These are phyloP conservation scores for Zeus faber DNA, from an alignment of 2,113 vertebrate genomes.

Conservation along the genomic window DNA sequence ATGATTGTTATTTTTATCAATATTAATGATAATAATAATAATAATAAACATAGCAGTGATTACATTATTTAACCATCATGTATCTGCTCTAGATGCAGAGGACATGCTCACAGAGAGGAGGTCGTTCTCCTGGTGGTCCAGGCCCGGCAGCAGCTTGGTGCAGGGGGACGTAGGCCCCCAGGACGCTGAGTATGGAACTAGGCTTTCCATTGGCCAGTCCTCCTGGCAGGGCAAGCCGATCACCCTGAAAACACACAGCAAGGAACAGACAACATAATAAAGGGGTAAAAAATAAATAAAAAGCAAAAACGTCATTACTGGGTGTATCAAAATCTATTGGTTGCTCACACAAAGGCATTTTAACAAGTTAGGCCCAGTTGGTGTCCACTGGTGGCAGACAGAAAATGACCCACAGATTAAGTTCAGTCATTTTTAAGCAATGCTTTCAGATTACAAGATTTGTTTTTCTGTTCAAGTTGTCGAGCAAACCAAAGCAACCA, in stretches of 20 bases:
- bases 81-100: neutral
- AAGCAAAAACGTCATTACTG: neutral
- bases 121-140: conserved; percentile 54
- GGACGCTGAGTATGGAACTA: conserved; percentile 44
- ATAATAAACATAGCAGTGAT: too few relatives aligned
- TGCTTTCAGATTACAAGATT: too few relatives aligned
- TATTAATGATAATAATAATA: neutral
- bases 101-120: conserved; percentile 63
- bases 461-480: too few relatives aligned
- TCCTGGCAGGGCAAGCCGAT: conserved; percentile 67
- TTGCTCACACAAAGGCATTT: too few relatives aligned
- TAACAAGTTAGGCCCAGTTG: too few relatives aligned
- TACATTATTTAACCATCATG: too few relatives aligned
- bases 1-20: neutral
- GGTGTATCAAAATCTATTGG: neutral
- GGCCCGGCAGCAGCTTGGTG: conserved; percentile 47
- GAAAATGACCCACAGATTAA: too few relatives aligned
- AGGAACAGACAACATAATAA: neutral
- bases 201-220: conserved; percentile 71
- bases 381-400: too few relatives aligned
- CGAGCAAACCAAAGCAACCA: too few relatives aligned
- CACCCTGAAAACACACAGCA: conserved; percentile 47
- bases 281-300: neutral
- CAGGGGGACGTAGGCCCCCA: conserved; percentile 35
- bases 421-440: too few relatives aligned